These are phyloP conservation scores for Ephialtes manifestator DNA, from an alignment of 2,888 invertebrate species.

Conservation along the genomic window DNA sequence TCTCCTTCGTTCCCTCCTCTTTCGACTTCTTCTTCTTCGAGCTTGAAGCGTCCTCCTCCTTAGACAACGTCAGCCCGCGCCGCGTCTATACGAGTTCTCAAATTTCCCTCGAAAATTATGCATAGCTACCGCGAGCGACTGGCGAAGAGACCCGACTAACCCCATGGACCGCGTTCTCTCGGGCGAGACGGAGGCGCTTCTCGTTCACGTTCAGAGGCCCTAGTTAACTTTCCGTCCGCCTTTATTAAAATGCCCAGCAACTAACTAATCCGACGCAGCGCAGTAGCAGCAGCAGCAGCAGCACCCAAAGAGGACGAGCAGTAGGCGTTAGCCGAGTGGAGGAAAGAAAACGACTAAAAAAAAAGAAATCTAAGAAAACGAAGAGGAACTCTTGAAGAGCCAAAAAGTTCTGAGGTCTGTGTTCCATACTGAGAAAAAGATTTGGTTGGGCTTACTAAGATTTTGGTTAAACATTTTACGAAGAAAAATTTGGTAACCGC, in stretches of 20 bases:
- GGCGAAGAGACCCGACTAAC: slow-evolving; percentile 41
- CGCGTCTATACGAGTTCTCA: slow-evolving; percentile 69
- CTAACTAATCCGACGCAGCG: slow-evolving; percentile 71
- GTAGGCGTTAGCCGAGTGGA: slow-evolving; percentile 55
- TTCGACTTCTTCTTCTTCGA: slow-evolving; percentile 42
- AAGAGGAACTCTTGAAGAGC: slow-evolving; percentile 51
- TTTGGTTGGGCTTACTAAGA: no score
- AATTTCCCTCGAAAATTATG: slow-evolving; percentile 75
- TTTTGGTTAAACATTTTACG: no score
- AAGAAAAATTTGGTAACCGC: no score
- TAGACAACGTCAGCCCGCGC: not conserved
- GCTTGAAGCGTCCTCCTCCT: slow-evolving; percentile 46
- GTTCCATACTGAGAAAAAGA: no score
- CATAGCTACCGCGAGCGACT: slow-evolving; percentile 71
- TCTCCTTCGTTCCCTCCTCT: slow-evolving; percentile 32
- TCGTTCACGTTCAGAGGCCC: slow-evolving; percentile 44
- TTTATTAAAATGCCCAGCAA: slow-evolving; percentile 75
- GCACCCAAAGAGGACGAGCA: slow-evolving; percentile 50
- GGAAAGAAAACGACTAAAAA: slow-evolving; percentile 41
- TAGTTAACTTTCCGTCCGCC: slow-evolving; percentile 72
- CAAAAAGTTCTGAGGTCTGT: slow-evolving; percentile 43
- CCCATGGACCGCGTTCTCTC: slow-evolving; percentile 43
- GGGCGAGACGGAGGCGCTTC: slow-evolving; percentile 39
- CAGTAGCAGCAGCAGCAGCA: slow-evolving; percentile 36
- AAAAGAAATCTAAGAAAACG: slow-evolving; percentile 56